Evolutionary conservation across 2,888 invertebrate genomes (phyloP), one percentile per base, ranked within the genome.

Genomic region (Tryphoninae sp.): DNA sequence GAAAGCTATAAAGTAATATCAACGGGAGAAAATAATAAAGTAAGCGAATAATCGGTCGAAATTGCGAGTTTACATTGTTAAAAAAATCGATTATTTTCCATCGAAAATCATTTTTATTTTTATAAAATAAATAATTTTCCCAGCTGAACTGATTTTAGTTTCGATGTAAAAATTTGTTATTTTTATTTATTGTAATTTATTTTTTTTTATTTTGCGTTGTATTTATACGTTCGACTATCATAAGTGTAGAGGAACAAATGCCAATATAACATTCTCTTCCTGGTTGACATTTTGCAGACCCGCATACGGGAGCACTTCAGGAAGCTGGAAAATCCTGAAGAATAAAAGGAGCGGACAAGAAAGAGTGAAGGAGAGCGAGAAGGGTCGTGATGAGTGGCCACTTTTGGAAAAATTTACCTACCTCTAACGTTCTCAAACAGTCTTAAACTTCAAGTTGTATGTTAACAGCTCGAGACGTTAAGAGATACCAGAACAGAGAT

Each of bases 211-310:
- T 33, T 33, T 33, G 33, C 4, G 7, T 7, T 3, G 33, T 1
- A 33, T 33, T 33, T 33, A 33, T 33, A 33, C 33, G 33, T 33
- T 33, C 6, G 33, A 33, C 33, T 6, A 33, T 33, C 6, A 33
- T 33, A 33, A 33, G 33, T 33, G 33, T 4, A 4, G 33, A 33
- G 33, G 6, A 33, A 33, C 33, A 33, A 33, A 4, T 33, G 33
- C 33, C 7, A 6, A 33, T 6, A 6, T 33, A 6, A 33, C 6
- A 33, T 6, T 23, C 22, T 65, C 42, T 49, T 11, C 26, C 26
- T 23, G 13, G 13, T 75, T 68, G 75, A 76, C 75, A 58, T 45
- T 76, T 40, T 67, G 59, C 75, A 68, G 75, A 68, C 53, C 16
- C 62, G 13, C 65, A 13, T 11, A 23, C 69, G 62, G 22, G 33